Evolutionary conservation across 1,140 invertebrate genomes (phyloP).

Genomic region (Drosophila cardini): DNA sequence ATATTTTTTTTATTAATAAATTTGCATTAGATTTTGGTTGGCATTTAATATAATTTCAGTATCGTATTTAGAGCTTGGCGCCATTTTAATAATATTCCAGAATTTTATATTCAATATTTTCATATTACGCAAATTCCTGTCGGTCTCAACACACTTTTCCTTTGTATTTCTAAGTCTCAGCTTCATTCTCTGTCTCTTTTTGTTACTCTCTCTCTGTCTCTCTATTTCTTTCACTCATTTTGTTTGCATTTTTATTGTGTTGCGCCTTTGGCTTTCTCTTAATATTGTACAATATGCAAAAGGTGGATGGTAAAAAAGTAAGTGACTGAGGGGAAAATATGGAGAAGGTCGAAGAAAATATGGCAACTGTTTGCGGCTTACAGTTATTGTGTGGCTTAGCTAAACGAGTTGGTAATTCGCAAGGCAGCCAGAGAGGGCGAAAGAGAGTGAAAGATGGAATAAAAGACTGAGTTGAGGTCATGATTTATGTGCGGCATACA

Average conservation of each 20-base stretch:
- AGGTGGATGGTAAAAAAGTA: conserved; percentile 22
- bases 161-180: too few relatives aligned
- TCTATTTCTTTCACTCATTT: conserved; percentile 20
- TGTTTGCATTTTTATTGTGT: conserved; percentile 44
- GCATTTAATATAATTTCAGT: conserved; percentile 44
- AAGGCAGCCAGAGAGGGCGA: not conserved
- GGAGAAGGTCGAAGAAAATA: conserved; percentile 64
- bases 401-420: conserved; percentile 74
- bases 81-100: conserved; percentile 67
- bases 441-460: not conserved
- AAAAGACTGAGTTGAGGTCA: conserved; percentile 14
- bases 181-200: not conserved
- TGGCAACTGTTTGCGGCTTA: conserved; percentile 71
- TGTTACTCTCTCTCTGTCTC: not conserved
- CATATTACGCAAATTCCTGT: conserved; percentile 45
- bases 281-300: conserved; percentile 74
- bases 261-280: conserved; percentile 64
- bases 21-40: conserved; percentile 63
- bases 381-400: conserved; percentile 74
- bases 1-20: conserved; percentile 58
- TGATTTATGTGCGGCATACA: conserved; percentile 39
- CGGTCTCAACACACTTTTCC: not conserved
- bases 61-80: conserved; percentile 36
- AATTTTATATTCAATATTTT: conserved; percentile 77
- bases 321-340: conserved; percentile 16